Conservation (phyloP, 2,797 vertebrate genomes). For the Mormyrops boulengeri region DNA sequence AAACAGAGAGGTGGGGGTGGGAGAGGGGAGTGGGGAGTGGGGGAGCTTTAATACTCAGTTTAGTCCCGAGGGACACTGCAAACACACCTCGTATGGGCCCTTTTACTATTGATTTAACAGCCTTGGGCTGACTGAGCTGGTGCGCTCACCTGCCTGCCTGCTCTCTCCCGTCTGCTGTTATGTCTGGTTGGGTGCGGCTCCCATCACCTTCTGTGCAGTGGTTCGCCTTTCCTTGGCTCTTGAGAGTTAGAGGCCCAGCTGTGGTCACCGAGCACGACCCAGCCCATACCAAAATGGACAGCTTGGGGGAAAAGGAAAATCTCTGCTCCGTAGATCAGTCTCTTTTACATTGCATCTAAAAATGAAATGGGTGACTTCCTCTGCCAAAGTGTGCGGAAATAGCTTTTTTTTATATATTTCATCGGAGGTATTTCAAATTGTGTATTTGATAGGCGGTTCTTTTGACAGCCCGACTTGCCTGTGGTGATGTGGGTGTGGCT, state of each 20-base stretch:
- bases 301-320: background rate
- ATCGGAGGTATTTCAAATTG: background rate
- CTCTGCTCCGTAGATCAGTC: background rate
- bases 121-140: background rate
- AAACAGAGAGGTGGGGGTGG: constrained; percentile 12
- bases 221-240: background rate
- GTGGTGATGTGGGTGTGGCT: background rate
- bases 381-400: background rate
- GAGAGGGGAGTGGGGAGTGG: background rate
- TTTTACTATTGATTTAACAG: constrained; percentile 14
- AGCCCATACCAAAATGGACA: background rate
- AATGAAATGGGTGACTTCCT: background rate
- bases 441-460: background rate
- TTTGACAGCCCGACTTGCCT: background rate
- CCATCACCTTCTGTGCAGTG: background rate
- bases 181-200: background rate
- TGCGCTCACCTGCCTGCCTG: background rate
- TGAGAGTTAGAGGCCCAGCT: background rate
- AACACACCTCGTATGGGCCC: background rate
- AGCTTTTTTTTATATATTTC: background rate
- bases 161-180: background rate
- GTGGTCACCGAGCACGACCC: background rate
- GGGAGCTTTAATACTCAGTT: background rate
- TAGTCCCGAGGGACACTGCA: background rate
- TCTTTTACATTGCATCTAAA: background rate